Base-by-base conservation (phyloP, 2,888 invertebrate species). In the Perizoma flavofasciatum region DNA sequence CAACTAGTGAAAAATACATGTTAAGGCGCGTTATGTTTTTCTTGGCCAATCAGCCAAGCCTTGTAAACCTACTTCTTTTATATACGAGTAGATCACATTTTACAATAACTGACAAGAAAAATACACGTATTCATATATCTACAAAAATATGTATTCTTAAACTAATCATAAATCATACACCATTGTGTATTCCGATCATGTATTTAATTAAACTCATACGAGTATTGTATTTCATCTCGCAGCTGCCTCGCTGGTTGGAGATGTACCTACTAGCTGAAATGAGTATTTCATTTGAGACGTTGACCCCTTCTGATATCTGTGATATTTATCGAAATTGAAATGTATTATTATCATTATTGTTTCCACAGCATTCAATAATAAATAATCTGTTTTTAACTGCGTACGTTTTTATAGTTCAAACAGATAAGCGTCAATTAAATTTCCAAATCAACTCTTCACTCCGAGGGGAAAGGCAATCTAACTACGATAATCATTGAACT, bases 141-240 rank as follows among this genome's bases (percentile, higher is more conserved):
- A 37, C 37, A 37, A 37, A 37, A 10, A 48, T 9, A 8, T 11
- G 34, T 39, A 33, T 9, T 37, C 49, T 40, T n/a, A 39, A 50
- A 45, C 33, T 39, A 39, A 54, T 54, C 22, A 54, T 47, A 44
- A 55, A 34, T 51, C 58, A 40, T 49, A 47, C 39, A 39, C 40
- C 10, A 35, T 47, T 60, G 34, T 53, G 55, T 63, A 80, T 78
- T 77, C 79, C 60, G 68, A 74, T 71, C 77, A 70, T 77, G 78
- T 78, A 74, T 75, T 78, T 75, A 81, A 81, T 80, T 77, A 78
- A 71, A 67, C 66, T 56, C 71, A 69, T 63, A 69, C 32, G 49
- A 54, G 57, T 74, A 71, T 71, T 65, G 71, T 77, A 69, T 74
- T 72, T 74, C 72, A 71, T 70, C 62, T 69, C 64, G 69, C 52